These are phyloP conservation scores for Pelagia noctiluca DNA, from an alignment of 30 jellyfish, hydroid and myxozoan species.

Conservation along the genomic window DNA sequence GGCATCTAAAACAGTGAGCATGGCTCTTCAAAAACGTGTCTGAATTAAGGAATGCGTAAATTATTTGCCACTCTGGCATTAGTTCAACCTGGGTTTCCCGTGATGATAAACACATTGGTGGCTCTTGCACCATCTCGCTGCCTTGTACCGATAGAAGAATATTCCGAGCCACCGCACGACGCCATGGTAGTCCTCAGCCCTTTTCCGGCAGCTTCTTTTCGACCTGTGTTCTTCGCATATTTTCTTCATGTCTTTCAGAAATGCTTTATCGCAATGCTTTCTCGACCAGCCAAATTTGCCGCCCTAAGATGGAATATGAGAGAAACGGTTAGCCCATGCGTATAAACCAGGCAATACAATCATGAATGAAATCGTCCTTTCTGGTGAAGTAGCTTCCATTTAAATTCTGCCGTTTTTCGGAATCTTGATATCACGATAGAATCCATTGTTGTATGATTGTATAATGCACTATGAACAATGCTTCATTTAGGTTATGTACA, in stretches of 20 bases:
- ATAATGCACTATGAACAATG: neutral
- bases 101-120: neutral
- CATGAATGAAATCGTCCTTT: neutral
- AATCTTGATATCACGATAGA: neutral
- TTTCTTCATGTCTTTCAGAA: slow-evolving; percentile 25
- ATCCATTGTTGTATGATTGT: neutral
- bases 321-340: neutral
- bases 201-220: neutral
- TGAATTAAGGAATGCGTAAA: no score
- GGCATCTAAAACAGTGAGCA: no score
- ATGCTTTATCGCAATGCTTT: slow-evolving; percentile 10
- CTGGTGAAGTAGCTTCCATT: neutral
- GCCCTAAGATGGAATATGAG: slow-evolving; percentile 15
- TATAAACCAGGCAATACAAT: neutral
- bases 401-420: neutral
- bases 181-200: slow-evolving; percentile 12
- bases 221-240: slow-evolving; percentile 8
- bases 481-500: neutral
- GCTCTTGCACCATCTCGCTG: neutral
- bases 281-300: slow-evolving; percentile 41
- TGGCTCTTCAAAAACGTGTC: no score
- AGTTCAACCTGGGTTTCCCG: neutral
- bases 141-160: neutral
- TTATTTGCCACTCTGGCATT: no score
- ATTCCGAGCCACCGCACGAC: slow-evolving; percentile 14